Percentiles rank a stretch among this genome's conserved stretches.
These are phyloP conservation scores for Agrotis ipsilon DNA, from an alignment of 2,888 invertebrate genomes.

Conservation along the genomic window DNA sequence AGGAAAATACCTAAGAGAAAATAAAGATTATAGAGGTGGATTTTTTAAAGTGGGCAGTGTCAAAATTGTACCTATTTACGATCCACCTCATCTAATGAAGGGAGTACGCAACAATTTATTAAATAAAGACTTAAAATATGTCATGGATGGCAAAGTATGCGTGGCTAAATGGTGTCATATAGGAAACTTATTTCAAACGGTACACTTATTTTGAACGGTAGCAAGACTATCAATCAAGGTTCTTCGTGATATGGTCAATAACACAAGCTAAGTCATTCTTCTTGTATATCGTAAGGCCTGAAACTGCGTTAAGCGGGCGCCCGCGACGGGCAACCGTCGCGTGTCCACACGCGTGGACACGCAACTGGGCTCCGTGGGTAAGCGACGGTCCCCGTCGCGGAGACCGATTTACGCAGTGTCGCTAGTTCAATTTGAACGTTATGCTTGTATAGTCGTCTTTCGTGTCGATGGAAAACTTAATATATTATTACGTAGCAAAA, in stretches of 20 bases:
- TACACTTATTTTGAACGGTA: too few relatives aligned
- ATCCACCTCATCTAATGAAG: constrained; percentile 26
- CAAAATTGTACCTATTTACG: constrained; percentile 23
- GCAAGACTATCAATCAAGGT: too few relatives aligned
- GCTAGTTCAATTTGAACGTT: too few relatives aligned
- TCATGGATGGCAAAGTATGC: neutral
- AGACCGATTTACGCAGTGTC: too few relatives aligned
- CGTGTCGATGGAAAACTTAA: too few relatives aligned
- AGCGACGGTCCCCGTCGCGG: too few relatives aligned
- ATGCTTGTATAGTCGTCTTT: too few relatives aligned
- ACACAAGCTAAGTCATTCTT: constrained; percentile 15
- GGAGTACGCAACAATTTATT: constrained; percentile 32
- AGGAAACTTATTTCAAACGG: constrained; percentile 1
- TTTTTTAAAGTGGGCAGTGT: constrained; percentile 17
- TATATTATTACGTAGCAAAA: too few relatives aligned
- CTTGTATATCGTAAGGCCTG: constrained; percentile 6
- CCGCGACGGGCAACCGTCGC: too few relatives aligned
- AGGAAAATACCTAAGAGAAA: constrained; percentile 5
- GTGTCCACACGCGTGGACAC: too few relatives aligned
- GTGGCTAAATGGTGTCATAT: constrained; percentile 27
- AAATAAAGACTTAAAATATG: constrained; percentile 14
- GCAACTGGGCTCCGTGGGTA: too few relatives aligned
- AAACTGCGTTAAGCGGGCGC: too few relatives aligned
- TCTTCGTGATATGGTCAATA: constrained; percentile 21
- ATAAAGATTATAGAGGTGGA: neutral